These are phyloP conservation scores for Menidia menidia DNA, from an alignment of 2,797 vertebrate genomes.

Conservation along the genomic window DNA sequence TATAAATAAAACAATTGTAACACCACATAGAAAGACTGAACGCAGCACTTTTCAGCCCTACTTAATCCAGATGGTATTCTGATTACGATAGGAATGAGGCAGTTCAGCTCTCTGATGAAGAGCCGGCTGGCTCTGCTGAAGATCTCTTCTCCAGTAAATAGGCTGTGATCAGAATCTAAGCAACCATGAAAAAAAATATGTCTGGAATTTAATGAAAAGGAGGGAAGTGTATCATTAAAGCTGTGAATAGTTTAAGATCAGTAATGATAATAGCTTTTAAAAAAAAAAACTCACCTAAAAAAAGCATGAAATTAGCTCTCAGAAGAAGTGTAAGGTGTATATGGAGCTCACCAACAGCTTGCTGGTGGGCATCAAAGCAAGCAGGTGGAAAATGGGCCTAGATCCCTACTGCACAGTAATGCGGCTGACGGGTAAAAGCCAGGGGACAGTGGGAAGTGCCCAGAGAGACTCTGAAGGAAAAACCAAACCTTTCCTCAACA, in stretches of 20 bases:
- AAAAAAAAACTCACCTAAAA: conserved; percentile 64
- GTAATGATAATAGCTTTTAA: conserved; percentile 68
- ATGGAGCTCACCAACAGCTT: conserved; percentile 52
- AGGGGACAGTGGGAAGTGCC: conserved; percentile 40
- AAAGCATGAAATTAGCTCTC: conserved; percentile 81
- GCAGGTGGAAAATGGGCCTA: conserved; percentile 74
- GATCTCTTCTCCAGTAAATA: conserved; percentile 26
- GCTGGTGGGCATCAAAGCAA: conserved; percentile 66
- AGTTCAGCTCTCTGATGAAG: conserved; percentile 38
- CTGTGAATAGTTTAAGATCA: conserved; percentile 38
- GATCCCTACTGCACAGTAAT: conserved; percentile 57
- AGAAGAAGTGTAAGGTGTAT: conserved; percentile 44
- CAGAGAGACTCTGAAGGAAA: conserved; percentile 31
- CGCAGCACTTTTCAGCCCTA: conserved; percentile 21
- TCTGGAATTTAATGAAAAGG: conserved; percentile 45
- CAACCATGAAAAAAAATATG: conserved; percentile 50
- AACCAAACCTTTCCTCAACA: conserved; percentile 27
- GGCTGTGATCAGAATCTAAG: conserved; percentile 63
- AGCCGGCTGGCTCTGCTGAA: conserved; percentile 8
- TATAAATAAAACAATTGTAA: not conserved
- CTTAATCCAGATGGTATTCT: not conserved
- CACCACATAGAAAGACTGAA: not conserved
- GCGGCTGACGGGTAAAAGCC: conserved; percentile 74
- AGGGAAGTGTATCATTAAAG: conserved; percentile 6
- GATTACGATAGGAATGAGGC: conserved; percentile 6